phyloP scores from a whole-genome alignment of 2,113 vertebrate species.

The Peromyscus californicus region DNA sequence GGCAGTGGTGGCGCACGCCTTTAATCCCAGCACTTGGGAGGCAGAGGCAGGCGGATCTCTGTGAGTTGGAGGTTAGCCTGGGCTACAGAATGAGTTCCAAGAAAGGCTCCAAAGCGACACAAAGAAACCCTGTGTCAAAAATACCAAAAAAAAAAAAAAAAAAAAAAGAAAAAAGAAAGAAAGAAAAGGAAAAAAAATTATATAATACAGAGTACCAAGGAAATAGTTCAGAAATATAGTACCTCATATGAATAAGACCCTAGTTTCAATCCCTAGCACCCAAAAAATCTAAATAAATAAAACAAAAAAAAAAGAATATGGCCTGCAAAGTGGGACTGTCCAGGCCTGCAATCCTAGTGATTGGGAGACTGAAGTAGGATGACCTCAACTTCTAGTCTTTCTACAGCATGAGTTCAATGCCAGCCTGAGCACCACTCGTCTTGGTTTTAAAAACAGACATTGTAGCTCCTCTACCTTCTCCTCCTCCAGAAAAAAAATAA shows the following conservation, averaged over 20 bases:
- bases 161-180: too few relatives aligned
- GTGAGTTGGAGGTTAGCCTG: too few relatives aligned
- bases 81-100: too few relatives aligned
- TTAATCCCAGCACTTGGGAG: too few relatives aligned
- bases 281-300: neutral
- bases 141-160: too few relatives aligned
- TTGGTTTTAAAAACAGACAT: neutral
- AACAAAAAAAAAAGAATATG: neutral
- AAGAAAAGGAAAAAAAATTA: neutral
- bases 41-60: too few relatives aligned
- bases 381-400: neutral
- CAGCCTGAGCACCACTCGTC: too few relatives aligned
- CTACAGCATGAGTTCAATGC: neutral
- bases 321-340: neutral
- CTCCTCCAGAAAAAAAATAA: neutral
- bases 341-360: neutral
- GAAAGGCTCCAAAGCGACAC: too few relatives aligned
- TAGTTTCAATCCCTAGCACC: neutral
- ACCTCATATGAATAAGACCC: neutral
- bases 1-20: too few relatives aligned
- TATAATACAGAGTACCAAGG: neutral
- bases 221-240: neutral
- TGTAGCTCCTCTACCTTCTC: neutral
- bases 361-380: neutral
- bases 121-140: too few relatives aligned